Evolutionary conservation across 2,113 vertebrate genomes (phyloP), one percentile per base, ranked within the genome.

Genomic region (Sylvilagus bachmani): DNA sequence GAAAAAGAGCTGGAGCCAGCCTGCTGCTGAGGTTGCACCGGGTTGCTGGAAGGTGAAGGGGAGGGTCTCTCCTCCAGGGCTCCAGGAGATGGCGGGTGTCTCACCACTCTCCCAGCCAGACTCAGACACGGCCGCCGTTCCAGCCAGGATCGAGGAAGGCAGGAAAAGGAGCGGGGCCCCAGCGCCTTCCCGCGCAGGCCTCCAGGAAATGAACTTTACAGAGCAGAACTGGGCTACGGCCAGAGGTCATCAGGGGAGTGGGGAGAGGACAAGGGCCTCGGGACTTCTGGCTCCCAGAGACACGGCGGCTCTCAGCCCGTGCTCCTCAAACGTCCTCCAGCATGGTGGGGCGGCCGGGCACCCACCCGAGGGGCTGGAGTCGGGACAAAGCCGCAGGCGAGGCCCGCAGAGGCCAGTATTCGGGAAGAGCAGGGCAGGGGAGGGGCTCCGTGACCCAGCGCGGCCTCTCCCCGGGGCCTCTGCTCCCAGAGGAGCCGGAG

Each of bases 141-240:
- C 92, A 89, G 90, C 51, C 73, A 3, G 69, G 21, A 94, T 81
- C 51, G n/a, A 94, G 90, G 79, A 90, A 94, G 95, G 96, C 97
- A 97, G 97, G 96, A 95, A 97, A 19, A 82, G 96, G 85, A 94
- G 88, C 44, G 55, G 80, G 87, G 95, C 85, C 94, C 84, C 70
- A 71, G 66, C 11, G 77, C 94, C 93, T 95, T 96, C 82, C 92
- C 95, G 86, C 85, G 64, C 93, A 93, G 92, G 95, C 95, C 96
- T 96, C 67, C 96, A 97, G 97, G 97, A 97, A 97, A 97, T 97
- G 97, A 97, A 97, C 97, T 97, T 97, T 97, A 94, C 95, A 96
- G 93, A 97, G 78, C 88, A 95, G 86, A 86, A 74, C 93, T 97
- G 97, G 94, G 96, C 93, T 92, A 17, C 11, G 88, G 96, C 95